A percentile compares a stretch with the other conserved stretches of the same genome.
Evolutionary conservation across 1,140 invertebrate genomes (phyloP).

Genomic region (Diorhabda sublineata): DNA sequence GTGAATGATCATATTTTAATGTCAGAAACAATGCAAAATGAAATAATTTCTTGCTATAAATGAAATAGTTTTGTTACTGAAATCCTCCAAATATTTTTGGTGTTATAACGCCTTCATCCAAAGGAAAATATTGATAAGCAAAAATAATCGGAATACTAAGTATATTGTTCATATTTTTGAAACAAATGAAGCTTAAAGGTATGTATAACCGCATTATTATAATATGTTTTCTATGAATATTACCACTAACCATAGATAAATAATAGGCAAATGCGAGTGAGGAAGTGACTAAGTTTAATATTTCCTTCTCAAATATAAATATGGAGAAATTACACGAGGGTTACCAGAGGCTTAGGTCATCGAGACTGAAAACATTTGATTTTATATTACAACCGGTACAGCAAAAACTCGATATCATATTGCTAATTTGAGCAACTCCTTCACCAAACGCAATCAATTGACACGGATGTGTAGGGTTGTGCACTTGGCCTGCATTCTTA

Average conservation of each 20-base stretch:
- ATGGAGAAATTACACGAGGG: constrained; percentile 1
- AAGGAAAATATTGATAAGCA: too few relatives aligned
- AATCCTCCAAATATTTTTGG: too few relatives aligned
- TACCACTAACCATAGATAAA: constrained; percentile 2
- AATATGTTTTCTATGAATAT: neutral
- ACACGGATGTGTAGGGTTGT: constrained; percentile 37
- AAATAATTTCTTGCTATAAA: too few relatives aligned
- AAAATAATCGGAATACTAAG: too few relatives aligned
- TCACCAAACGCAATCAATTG: constrained; percentile 38
- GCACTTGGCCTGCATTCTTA: constrained; percentile 35
- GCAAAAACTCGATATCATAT: constrained; percentile 27
- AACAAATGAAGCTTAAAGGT: too few relatives aligned
- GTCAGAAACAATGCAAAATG: too few relatives aligned
- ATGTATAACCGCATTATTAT: neutral
- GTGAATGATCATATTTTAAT: too few relatives aligned
- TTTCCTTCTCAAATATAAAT: constrained; percentile 3
- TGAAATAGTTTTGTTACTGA: too few relatives aligned
- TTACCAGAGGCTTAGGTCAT: neutral
- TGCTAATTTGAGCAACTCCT: constrained; percentile 38
- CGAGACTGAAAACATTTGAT: neutral
- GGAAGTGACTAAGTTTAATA: neutral
- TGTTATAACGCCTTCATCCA: too few relatives aligned
- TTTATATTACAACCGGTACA: neutral
- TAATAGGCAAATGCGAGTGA: constrained; percentile 1
- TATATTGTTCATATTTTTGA: too few relatives aligned